A percentile compares a stretch with the other conserved stretches of the same genome.
Conservation (phyloP, 30 jellyfish, hydroid and myxozoan genomes). For the Hydractinia symbiolongicarpus region DNA sequence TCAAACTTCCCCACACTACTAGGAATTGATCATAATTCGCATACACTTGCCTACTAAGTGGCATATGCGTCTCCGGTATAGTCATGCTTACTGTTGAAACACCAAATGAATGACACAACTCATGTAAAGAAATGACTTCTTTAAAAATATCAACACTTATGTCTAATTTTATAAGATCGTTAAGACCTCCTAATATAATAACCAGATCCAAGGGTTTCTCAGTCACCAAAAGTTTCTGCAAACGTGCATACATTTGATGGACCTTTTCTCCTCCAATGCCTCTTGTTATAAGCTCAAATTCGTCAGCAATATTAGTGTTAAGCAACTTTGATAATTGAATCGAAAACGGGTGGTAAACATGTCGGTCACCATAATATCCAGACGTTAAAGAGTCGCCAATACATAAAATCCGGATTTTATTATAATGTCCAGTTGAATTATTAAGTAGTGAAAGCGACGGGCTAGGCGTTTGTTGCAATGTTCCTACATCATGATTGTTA, state of each 20-base stretch:
- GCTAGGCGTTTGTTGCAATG: neutral
- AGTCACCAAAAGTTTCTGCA: conserved; percentile 18
- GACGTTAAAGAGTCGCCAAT: conserved; percentile 37
- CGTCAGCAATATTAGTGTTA: conserved; percentile 23
- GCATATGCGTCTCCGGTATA: conserved; percentile 40
- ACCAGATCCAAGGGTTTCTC: conserved; percentile 34
- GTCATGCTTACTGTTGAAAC: conserved; percentile 34
- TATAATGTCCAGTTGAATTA: neutral
- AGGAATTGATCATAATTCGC: conserved; percentile 22
- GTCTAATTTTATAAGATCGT: conserved; percentile 31
- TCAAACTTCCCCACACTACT: conserved; percentile 37
- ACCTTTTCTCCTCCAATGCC: conserved; percentile 43
- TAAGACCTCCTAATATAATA: conserved; percentile 26
- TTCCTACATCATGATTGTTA: neutral
- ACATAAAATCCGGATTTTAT: conserved; percentile 30
- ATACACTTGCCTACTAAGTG: conserved; percentile 29
- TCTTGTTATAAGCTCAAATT: conserved; percentile 29
- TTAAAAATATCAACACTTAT: conserved; percentile 21
- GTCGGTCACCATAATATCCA: conserved; percentile 32
- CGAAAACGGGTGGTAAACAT: conserved; percentile 28
- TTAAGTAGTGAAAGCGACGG: neutral
- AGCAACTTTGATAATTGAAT: conserved; percentile 13
- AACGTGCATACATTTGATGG: conserved; percentile 29
- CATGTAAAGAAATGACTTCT: conserved; percentile 23
- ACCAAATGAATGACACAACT: conserved; percentile 30